Base-by-base conservation (phyloP, 1,140 invertebrate species). In the Araneus ventricosus region DNA sequence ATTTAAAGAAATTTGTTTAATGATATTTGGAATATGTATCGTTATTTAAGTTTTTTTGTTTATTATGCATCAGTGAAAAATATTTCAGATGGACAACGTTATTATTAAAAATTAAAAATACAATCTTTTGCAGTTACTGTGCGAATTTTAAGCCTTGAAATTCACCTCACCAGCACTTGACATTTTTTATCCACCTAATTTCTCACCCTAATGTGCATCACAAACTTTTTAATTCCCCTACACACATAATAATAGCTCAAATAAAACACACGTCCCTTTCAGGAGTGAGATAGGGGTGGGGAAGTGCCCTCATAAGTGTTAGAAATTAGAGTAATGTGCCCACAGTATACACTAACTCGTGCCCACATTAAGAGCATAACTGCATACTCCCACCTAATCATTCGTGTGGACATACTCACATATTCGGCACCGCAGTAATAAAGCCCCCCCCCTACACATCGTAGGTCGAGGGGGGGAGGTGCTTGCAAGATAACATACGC, bases 321-420 rank as follows among this genome's bases (percentile, higher is more conserved):
- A 75, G 89, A 91, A 91, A 91, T 91, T 91, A 91, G 59, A 57
- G 89, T 91, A 91, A 82, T 91, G 80, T 84, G 63, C 89, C 70
- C 45, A 14, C 41, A 61, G 7, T 30, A 59, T 59, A 37, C 45
- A 59, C 84, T 57, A 86, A 61, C 52, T 86, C 67, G 8, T 45
- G 61, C 37, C 61, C 61, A 88, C 86, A 88, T 88, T 67, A 88
- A 67, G 27, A 52, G 30, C 82, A 45, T 52, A 45, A 85, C 52
- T 86, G 39, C 52, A 37, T 63, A 27, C 61, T 6, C 61, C 2
- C 63, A 70, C 57, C 52, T 87, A 59, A 41, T 41, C 80, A 5
- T 52, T 45, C 45, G 80, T 52, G 80, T 52, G 39, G 39, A 84
- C 80, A 84, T 10, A 75, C 34, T 17, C 70, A 4, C 84, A 86